phyloP scores from a whole-genome alignment of 2,888 invertebrate species.

The Xestia rhomboidea region DNA sequence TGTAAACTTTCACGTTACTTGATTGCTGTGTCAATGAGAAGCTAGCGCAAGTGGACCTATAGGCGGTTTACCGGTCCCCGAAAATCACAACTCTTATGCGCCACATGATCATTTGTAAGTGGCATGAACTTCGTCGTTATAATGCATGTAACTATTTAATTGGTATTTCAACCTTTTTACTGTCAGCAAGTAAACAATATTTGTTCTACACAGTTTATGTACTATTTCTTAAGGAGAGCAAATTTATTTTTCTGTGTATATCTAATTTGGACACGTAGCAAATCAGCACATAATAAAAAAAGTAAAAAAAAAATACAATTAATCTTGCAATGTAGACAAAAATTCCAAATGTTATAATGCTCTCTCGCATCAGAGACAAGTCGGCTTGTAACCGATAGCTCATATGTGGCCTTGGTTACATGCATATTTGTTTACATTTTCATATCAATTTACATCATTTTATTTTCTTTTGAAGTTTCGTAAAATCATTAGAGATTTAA shows the following conservation, averaged over 20 bases:
- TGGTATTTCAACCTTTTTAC: slow-evolving; percentile 76
- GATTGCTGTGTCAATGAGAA: slow-evolving; percentile 46
- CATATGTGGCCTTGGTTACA: slow-evolving; percentile 86
- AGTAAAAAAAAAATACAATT: slow-evolving; percentile 48
- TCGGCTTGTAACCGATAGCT: slow-evolving; percentile 87
- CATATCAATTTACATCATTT: slow-evolving; percentile 79
- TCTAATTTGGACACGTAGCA: slow-evolving; percentile 82
- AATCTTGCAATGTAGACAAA: slow-evolving; percentile 71
- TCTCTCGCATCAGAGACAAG: slow-evolving; percentile 84
- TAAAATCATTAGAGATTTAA: slow-evolving; percentile 84
- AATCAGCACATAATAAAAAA: slow-evolving; percentile 80
- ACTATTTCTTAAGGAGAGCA: slow-evolving; percentile 81
- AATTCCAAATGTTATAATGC: slow-evolving; percentile 71
- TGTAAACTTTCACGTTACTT: slow-evolving; percentile 45
- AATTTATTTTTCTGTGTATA: slow-evolving; percentile 69
- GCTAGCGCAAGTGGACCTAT: slow-evolving; percentile 62
- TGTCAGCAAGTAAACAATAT: slow-evolving; percentile 70
- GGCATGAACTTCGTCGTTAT: slow-evolving; percentile 81
- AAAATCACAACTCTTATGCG: slow-evolving; percentile 74
- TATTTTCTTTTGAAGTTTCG: slow-evolving; percentile 78
- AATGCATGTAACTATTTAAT: slow-evolving; percentile 76
- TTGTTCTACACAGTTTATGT: slow-evolving; percentile 67
- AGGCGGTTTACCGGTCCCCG: slow-evolving; percentile 68
- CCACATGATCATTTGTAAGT: slow-evolving; percentile 77
- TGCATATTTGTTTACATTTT: slow-evolving; percentile 85